Evolutionary conservation across 2,888 invertebrate species (phyloP), one percentile per base, ranked within the genome.

Genomic region (Pyrgus malvae): DNA sequence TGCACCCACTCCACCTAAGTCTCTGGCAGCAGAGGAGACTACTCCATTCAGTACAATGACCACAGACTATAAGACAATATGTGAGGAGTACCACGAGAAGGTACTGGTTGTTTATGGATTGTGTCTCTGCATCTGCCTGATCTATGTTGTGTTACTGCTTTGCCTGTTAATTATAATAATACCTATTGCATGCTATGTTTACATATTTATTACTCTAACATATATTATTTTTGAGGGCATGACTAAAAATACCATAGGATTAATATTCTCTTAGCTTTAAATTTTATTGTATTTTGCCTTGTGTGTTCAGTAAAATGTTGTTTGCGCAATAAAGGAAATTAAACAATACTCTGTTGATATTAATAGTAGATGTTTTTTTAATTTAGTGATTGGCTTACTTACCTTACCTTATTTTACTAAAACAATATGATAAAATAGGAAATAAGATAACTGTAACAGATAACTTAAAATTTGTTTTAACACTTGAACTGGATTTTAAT

Each of bases 21-120:
- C 87, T 1, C 73, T 84, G 53, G 74, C 76, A 9, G 74, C 71
- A 0, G 85, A 85, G 19, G 89, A 90, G 41, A 81, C 79, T 8
- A 72, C 77, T 59, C 88, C 90, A 58, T 90, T 93, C 55, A 92
- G 91, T 65, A 91, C 92, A 4, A 85, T 92, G 64, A 92, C 94
- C 7, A 94, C 94, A 19, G 95, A 95, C 62, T 94, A 95, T 74
- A 93, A 93, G 71, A 93, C 94, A 12, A 90, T 94, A 50, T 92
- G 94, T 69, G 94, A 94, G 64, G 93, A 94, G 58, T 93, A 93
- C 74, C 92, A 93, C 45, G 91, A 80, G 50, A 94, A 94, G 91
- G 95, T 95, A 87, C 72, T 83, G 63, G 49, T 63, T 55, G 25
- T 68, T 40, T 68, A 71, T 50, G 66, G 68, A 53, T 59, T 72